These are phyloP conservation scores for Amorpha juglandis DNA, from an alignment of 2,888 invertebrate species.

Conservation along the genomic window DNA sequence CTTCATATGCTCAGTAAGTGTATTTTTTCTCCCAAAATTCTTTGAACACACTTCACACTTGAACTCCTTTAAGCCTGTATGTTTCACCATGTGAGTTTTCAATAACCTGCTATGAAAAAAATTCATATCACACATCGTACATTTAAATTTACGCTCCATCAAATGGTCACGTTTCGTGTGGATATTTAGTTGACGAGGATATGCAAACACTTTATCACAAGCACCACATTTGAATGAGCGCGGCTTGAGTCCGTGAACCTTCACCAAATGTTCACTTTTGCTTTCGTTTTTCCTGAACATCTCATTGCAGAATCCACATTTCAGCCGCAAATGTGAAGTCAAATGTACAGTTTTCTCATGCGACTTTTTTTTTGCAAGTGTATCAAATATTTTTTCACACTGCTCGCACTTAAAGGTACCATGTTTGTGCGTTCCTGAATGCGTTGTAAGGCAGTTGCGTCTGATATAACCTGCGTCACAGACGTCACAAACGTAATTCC, in stretches of 20 bases:
- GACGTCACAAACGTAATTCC: conserved; percentile 76
- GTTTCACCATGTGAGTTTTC: conserved; percentile 49
- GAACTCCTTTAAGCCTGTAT: conserved; percentile 43
- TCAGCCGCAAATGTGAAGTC: no score
- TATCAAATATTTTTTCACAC: no score
- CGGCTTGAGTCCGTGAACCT: conserved; percentile 35
- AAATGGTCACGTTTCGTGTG: conserved; percentile 59
- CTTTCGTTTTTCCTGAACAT: conserved; percentile 30
- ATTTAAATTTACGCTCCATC: conserved; percentile 49
- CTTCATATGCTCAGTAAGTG: conserved; percentile 42
- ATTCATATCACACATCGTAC: conserved; percentile 46
- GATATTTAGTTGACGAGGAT: conserved; percentile 38
- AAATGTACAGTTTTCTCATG: no score
- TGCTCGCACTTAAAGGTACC: no score
- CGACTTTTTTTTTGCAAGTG: no score
- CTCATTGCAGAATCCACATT: no score
- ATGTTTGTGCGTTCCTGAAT: no score
- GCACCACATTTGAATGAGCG: conserved; percentile 44
- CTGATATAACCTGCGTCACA: conserved; percentile 65
- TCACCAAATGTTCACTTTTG: conserved; percentile 41
- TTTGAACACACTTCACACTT: conserved; percentile 47
- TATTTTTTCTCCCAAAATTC: conserved; percentile 44
- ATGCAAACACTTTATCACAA: conserved; percentile 48
- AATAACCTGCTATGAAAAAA: conserved; percentile 46
- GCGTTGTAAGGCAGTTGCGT: no score